Base-by-base conservation (phyloP, 2,888 invertebrate species). In the Tinea trinotella region DNA sequence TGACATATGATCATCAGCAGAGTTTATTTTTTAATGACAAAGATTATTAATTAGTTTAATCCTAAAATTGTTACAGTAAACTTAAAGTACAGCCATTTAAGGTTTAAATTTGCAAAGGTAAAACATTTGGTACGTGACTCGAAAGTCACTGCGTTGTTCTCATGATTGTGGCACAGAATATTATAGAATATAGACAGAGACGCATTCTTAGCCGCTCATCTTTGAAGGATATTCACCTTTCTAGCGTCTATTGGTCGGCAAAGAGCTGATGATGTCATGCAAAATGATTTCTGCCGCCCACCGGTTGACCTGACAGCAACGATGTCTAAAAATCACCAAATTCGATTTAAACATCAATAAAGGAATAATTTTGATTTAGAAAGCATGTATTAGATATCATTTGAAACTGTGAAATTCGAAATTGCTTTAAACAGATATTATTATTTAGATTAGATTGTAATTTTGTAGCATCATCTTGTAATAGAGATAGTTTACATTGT, bases 141-240 rank as follows among this genome's bases (percentile, higher is more conserved):
- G n/a, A n/a, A n/a, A n/a, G n/a, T n/a, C n/a, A n/a, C n/a, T n/a
- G n/a, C n/a, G n/a, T n/a, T n/a, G n/a, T n/a, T n/a, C n/a, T n/a
- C n/a, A n/a, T n/a, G n/a, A n/a, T n/a, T n/a, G n/a, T n/a, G n/a
- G n/a, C n/a, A n/a, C n/a, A n/a, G n/a, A n/a, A n/a, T n/a, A n/a
- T n/a, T n/a, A n/a, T n/a, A n/a, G n/a, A n/a, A n/a, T 30, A 2
- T 30, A 2, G 7, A 30, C 30, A 30, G 30, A 30, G 2, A 30
- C 30, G n/a, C 30, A n/a, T n/a, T n/a, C n/a, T n/a, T 7, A 30
- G 7, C 30, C 30, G 30, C 30, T 30, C 30, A 30, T 30, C 30
- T n/a, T 46, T 15, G 40, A 12, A 36, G 53, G 53, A 53, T 53
- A 12, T 53, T 53, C 15, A 53, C 53, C 53, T 40, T 40, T 5